These are phyloP conservation scores for Drosophila pruinosa DNA, from an alignment of 1,140 invertebrate species.

Conservation along the genomic window DNA sequence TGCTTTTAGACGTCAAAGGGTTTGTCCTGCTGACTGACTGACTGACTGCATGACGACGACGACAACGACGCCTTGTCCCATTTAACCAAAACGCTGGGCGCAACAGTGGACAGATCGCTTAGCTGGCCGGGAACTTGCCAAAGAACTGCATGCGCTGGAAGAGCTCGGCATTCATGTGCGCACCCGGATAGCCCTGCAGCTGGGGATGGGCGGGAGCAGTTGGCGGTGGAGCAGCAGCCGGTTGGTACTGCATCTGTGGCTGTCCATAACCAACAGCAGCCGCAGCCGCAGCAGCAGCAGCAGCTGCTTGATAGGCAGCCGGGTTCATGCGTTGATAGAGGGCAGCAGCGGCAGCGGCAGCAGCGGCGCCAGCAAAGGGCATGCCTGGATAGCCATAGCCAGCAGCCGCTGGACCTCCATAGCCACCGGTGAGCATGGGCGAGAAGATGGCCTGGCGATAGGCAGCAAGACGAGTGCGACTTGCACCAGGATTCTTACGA, in stretches of 20 bases:
- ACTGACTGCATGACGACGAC: slow-evolving; percentile 1
- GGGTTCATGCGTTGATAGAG: slow-evolving; percentile 75
- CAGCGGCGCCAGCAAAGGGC: slow-evolving; percentile 61
- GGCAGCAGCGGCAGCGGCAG: slow-evolving; percentile 75
- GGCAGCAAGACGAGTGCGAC: slow-evolving; percentile 91
- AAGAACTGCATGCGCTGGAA: slow-evolving; percentile 82
- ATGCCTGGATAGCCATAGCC: slow-evolving; percentile 67
- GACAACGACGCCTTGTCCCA: slow-evolving; percentile 48
- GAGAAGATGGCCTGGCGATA: slow-evolving; percentile 88
- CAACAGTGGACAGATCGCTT: slow-evolving; percentile 24
- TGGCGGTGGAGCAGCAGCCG: not conserved
- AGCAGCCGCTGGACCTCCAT: slow-evolving; percentile 43
- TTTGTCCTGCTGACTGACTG: slow-evolving; percentile 10
- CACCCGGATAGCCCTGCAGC: slow-evolving; percentile 48
- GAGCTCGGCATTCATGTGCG: slow-evolving; percentile 66
- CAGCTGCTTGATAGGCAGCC: slow-evolving; percentile 63
- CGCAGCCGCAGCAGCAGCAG: slow-evolving; percentile 47
- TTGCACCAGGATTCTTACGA: slow-evolving; percentile 93
- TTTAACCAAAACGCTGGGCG: slow-evolving; percentile 71
- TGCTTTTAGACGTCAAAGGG: slow-evolving; percentile 62
- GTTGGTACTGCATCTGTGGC: slow-evolving; percentile 59
- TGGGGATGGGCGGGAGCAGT: slow-evolving; percentile 37
- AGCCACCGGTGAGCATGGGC: slow-evolving; percentile 75
- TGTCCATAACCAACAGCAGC: slow-evolving; percentile 43
- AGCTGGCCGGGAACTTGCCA: slow-evolving; percentile 75